A percentile compares a stretch with the other conserved stretches of the same genome.
These are phyloP conservation scores for Poeciliopsis turrubarensis DNA, from an alignment of 2,113 vertebrate species.

Conservation along the genomic window DNA sequence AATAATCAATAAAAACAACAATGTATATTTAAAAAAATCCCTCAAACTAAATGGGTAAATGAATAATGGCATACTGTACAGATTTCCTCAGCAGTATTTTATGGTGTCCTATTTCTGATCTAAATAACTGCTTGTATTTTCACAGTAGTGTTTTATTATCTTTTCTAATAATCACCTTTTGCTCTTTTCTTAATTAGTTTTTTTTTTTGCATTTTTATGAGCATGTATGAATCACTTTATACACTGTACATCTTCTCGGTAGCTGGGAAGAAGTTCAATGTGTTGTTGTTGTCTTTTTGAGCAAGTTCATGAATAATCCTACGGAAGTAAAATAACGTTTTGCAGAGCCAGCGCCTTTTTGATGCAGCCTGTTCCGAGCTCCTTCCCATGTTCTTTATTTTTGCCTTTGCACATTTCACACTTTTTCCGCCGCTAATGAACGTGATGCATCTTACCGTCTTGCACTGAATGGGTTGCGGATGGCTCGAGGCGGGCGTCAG, in stretches of 20 bases:
- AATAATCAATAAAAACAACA: too few relatives aligned
- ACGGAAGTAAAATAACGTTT: not conserved
- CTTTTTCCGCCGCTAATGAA: not conserved
- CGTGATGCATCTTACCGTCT: conserved; percentile 65
- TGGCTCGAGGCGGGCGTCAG: conserved; percentile 52
- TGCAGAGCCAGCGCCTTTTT: not conserved
- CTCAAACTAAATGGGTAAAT: not conserved
- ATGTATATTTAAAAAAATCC: too few relatives aligned
- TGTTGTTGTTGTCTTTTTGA: not conserved
- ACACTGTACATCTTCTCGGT: not conserved
- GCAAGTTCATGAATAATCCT: not conserved
- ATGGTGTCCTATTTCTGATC: not conserved
- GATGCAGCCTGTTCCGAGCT: not conserved
- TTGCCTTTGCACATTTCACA: not conserved
- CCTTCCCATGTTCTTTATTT: not conserved
- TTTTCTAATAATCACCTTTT: not conserved
- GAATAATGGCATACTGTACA: not conserved
- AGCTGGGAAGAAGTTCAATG: not conserved
- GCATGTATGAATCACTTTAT: not conserved
- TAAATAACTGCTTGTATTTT: not conserved
- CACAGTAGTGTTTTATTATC: not conserved
- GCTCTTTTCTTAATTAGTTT: not conserved
- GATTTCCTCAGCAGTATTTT: not conserved
- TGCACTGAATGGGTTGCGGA: conserved; percentile 59
- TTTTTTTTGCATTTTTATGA: not conserved